A percentile compares a stretch with the other conserved stretches of the same genome.
Evolutionary conservation across 1,140 invertebrate genomes (phyloP).

Genomic region (Drosophila aff.): DNA sequence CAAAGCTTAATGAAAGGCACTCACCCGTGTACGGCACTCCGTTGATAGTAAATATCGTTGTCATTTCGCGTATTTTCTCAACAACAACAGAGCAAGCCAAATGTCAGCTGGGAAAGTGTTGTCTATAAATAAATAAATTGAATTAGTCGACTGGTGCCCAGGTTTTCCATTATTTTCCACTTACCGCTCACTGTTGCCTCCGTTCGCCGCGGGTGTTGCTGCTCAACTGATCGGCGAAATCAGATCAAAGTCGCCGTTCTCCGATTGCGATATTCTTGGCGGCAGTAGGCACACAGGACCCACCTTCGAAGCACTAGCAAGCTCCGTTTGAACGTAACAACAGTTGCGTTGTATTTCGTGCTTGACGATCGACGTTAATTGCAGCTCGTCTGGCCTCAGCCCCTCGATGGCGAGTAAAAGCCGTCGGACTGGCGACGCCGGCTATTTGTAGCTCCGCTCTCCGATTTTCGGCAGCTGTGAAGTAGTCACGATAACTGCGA

Average conservation of each 20-base stretch:
- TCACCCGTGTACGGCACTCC: slow-evolving; percentile 82
- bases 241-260: slow-evolving; percentile 8
- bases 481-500: slow-evolving; percentile 36
- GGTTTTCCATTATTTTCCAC: slow-evolving; percentile 23
- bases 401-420: slow-evolving; percentile 1
- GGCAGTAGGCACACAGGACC: slow-evolving; percentile 32
- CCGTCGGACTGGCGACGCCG: slow-evolving; percentile 4
- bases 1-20: slow-evolving; percentile 6
- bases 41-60: slow-evolving; percentile 85
- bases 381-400: slow-evolving; percentile 23
- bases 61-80: slow-evolving; percentile 35
- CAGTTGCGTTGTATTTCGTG: slow-evolving; percentile 15
- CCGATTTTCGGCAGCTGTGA: slow-evolving; percentile 18
- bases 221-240: slow-evolving; percentile 49
- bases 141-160: slow-evolving; percentile 14
- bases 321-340: slow-evolving; percentile 21
- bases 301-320: slow-evolving; percentile 1
- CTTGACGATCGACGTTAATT: slow-evolving; percentile 55
- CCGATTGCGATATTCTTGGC: slow-evolving; percentile 43
- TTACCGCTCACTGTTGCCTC: slow-evolving; percentile 27
- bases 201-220: slow-evolving; percentile 23
- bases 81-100: slow-evolving; percentile 18
- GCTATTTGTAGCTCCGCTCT: slow-evolving; percentile 11
- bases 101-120: slow-evolving; percentile 39
- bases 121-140: slow-evolving; percentile 45